Percentiles rank a stretch among this genome's conserved stretches.
Conservation (phyloP, 1,140 invertebrate species). For the Pseudomyrmex pallidus region DNA sequence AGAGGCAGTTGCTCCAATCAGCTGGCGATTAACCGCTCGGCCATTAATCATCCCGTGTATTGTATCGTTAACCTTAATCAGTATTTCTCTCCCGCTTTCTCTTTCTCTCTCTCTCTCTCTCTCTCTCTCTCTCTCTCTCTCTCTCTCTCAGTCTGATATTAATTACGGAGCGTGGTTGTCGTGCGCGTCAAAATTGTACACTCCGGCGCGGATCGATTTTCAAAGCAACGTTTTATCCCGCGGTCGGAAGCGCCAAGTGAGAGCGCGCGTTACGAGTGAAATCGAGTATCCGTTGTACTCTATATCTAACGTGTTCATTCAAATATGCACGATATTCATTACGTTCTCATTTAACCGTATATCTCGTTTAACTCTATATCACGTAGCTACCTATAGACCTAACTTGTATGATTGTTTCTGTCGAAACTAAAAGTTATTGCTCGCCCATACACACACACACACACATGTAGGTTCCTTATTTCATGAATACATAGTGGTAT, state of each 20-base stretch:
- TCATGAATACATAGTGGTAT: too few species aligned
- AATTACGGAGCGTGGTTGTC: background rate
- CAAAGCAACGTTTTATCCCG: slow-evolving; percentile 29
- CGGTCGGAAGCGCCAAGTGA: background rate
- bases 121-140: too few species aligned
- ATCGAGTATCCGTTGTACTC: background rate
- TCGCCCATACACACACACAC: too few species aligned
- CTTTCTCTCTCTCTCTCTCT: too few species aligned
- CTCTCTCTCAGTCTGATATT: slow-evolving; percentile 26
- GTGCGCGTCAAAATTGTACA: slow-evolving; percentile 23
- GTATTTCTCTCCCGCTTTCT: background rate
- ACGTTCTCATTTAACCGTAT: background rate
- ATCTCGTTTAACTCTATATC: background rate
- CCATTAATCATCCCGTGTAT: slow-evolving; percentile 55
- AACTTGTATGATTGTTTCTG: too few species aligned
- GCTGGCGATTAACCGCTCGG: slow-evolving; percentile 56
- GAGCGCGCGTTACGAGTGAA: background rate
- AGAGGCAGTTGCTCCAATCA: slow-evolving; percentile 56
- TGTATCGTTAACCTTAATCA: slow-evolving; percentile 49
- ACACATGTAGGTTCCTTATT: too few species aligned
- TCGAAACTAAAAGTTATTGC: too few species aligned
- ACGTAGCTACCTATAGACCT: background rate
- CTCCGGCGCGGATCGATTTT: background rate
- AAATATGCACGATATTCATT: background rate
- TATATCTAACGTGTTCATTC: slow-evolving; percentile 17